Base-by-base conservation (phyloP, 2,888 invertebrate species). In the Fragum whitleyi region DNA sequence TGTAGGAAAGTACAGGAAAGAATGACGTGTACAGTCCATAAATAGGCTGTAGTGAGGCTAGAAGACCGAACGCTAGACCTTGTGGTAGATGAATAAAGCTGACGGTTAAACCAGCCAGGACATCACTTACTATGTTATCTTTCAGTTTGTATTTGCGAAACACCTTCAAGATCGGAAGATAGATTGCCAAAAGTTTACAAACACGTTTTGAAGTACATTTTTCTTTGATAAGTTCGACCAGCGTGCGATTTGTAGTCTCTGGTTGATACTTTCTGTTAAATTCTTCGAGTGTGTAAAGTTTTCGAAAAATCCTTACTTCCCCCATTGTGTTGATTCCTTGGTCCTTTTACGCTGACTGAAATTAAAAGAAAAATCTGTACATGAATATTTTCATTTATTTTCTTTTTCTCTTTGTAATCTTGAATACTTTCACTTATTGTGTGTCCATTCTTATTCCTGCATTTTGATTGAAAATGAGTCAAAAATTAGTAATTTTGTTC, bases 81-180 rank as follows among this genome's bases (percentile, higher is more conserved):
- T 92, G 92, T 1, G 93, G 92, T 28, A 93, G 86, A 74, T 93
- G 92, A 73, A 93, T 87, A 76, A 92, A 91, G 11, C 90, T 91
- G 19, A 88, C 89, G 14, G 92, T 91, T n/a, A 92, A 65, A 1
- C 92, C 92, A 14, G 91, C 87, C 14, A 91, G 55, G 16, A 90
- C 32, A 82, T 92, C 92, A 14, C 78, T 83, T 21, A 90, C 36
- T 0, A 91, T 62, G 71, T 86, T 89, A n/a, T 87, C 69, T 71
- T 79, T 85, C 42, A 87, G 59, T 28, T 87, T 81, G 77, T 92
- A 92, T 9, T 71, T 83, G 16, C 85, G 62, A 28, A 87, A 47
- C 9, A 83, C 77, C 5, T 74, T 72, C 7, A 89, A 32, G 23
- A 88, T 61, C 1, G 89, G 89, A 29, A 89, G 61, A 23, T 85